Percentiles rank a stretch among this genome's conserved stretches.
Conservation (phyloP, 2,888 invertebrate genomes). For the Diaprepes abbreviatus region DNA sequence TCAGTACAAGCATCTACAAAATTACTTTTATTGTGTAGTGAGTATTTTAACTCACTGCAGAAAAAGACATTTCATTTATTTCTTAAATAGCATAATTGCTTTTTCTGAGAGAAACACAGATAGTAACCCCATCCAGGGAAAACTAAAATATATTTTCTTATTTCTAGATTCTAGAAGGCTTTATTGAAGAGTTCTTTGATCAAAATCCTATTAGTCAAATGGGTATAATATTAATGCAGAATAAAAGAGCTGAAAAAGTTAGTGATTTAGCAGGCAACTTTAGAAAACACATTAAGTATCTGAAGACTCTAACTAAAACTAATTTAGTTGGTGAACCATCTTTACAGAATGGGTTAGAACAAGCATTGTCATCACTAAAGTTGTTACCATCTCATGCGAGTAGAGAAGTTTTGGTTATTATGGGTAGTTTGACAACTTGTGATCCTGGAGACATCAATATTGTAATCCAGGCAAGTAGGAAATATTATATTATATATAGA, state of each 20-base stretch:
- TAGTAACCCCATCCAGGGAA: no score
- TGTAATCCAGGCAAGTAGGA: slow-evolving; percentile 84
- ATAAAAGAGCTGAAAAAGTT: slow-evolving; percentile 94
- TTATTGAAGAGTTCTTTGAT: slow-evolving; percentile 97
- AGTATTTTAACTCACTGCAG: no score
- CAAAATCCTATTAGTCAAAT: slow-evolving; percentile 99
- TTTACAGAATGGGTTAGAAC: slow-evolving; percentile 93
- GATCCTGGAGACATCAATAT: slow-evolving; percentile 93
- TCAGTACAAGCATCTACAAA: no score
- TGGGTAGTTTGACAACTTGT: slow-evolving; percentile 96
- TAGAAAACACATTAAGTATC: slow-evolving; percentile 82
- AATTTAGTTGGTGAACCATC: slow-evolving; percentile 93
- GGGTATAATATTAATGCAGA: slow-evolving; percentile 90
- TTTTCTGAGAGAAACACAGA: no score
- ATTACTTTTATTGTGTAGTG: no score
- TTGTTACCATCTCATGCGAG: slow-evolving; percentile 95
- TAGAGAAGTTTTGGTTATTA: slow-evolving; percentile 90
- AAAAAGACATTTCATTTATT: no score
- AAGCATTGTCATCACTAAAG: slow-evolving; percentile 86
- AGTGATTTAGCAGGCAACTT: slow-evolving; percentile 91
- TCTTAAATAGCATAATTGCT: no score
- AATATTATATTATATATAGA: no score
- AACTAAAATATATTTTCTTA: no score
- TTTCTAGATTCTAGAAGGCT: slow-evolving; percentile 87
- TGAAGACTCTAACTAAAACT: slow-evolving; percentile 76